phyloP scores from a whole-genome alignment of 1,140 invertebrate species.

The Trachymyrmex cornetzi region DNA sequence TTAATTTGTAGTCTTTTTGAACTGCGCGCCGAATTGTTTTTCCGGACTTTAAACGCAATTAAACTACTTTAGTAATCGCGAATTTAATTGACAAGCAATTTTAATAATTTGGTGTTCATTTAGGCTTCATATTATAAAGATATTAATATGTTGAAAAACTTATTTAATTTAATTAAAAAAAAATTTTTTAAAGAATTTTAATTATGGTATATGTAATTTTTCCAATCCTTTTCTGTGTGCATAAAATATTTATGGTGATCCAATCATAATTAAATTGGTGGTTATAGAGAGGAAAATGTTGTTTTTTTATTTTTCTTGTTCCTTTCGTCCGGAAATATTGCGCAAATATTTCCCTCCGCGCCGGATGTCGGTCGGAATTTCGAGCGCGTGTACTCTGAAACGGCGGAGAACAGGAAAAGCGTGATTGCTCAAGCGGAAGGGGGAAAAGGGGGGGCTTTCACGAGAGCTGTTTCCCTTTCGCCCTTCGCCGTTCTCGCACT shows the following conservation, averaged over 20 bases:
- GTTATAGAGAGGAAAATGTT: neutral
- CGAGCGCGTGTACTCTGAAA: neutral
- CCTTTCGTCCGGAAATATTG: constrained; percentile 32
- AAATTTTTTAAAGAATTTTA: neutral
- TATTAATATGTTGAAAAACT: no score
- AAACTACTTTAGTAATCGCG: no score
- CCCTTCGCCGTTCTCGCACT: constrained; percentile 65
- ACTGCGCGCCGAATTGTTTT: no score
- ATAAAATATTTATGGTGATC: neutral
- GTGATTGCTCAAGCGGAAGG: constrained; percentile 73
- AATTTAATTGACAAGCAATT: no score
- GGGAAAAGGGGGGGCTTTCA: constrained; percentile 65
- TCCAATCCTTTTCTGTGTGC: neutral
- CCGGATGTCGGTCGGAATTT: constrained; percentile 36
- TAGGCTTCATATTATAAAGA: no score
- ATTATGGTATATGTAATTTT: neutral
- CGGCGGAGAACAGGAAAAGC: constrained; percentile 49
- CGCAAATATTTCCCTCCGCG: constrained; percentile 21
- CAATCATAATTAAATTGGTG: neutral
- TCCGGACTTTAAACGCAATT: no score
- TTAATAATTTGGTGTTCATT: no score
- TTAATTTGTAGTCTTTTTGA: no score
- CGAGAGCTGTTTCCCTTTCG: constrained; percentile 73
- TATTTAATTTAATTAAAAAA: no score
- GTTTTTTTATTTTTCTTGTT: neutral